Conservation (phyloP, 2,888 invertebrate genomes). For the Drosophila meridiana region DNA sequence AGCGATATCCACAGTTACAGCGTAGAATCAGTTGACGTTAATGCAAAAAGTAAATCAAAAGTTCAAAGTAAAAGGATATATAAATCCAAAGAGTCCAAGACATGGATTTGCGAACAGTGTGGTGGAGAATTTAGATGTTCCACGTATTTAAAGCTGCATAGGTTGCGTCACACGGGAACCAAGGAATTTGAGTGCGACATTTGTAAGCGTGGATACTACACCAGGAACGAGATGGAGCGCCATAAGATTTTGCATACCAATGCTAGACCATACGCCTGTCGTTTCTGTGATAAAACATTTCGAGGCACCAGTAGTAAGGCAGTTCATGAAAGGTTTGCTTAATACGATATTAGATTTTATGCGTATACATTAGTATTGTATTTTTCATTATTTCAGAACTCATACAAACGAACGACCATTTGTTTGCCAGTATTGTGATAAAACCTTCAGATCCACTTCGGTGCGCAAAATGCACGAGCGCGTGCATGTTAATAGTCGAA, state of each 20-base stretch:
- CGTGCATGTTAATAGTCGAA: constrained; percentile 52
- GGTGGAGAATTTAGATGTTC: constrained; percentile 63
- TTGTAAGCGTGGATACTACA: constrained; percentile 57
- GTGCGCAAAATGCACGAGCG: constrained; percentile 52
- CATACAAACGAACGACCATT: constrained; percentile 70
- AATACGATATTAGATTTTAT: background rate
- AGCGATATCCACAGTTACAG: background rate
- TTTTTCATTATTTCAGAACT: constrained; percentile 19
- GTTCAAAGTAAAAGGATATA: background rate
- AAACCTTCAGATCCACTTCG: constrained; percentile 60
- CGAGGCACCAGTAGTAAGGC: constrained; percentile 64
- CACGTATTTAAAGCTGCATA: constrained; percentile 60
- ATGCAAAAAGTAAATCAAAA: background rate
- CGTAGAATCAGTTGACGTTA: background rate
- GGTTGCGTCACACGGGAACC: constrained; percentile 55
- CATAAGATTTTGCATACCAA: constrained; percentile 57
- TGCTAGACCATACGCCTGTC: constrained; percentile 58
- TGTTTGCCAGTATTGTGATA: constrained; percentile 55
- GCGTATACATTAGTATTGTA: too few species aligned
- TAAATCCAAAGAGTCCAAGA: constrained; percentile 16
- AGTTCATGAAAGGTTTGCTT: constrained; percentile 55
- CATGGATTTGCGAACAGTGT: constrained; percentile 67
- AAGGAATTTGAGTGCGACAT: constrained; percentile 62
- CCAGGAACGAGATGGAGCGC: constrained; percentile 60
- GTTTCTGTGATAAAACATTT: constrained; percentile 63